These are phyloP conservation scores for Dendronephthya gigantea DNA, from an alignment of 64 coral and sea anemone genomes.

Conservation along the genomic window DNA sequence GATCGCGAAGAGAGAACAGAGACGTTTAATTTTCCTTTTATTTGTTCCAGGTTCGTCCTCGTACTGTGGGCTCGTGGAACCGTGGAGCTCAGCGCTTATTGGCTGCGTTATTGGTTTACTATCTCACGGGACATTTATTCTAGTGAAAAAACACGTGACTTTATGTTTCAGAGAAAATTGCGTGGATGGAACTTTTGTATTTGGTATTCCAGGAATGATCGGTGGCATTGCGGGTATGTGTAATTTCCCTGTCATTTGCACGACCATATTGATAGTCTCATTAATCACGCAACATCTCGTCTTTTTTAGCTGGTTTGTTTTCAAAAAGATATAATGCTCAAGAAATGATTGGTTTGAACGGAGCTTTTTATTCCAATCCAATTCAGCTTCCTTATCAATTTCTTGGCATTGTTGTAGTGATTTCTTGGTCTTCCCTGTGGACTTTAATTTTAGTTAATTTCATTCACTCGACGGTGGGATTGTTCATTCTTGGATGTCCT, in stretches of 20 bases:
- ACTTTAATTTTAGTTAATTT: constrained; percentile 68
- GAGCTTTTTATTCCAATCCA: constrained; percentile 64
- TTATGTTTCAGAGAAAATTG: constrained; percentile 47
- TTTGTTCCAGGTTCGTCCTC: constrained; percentile 46
- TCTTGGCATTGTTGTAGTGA: constrained; percentile 45
- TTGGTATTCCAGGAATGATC: constrained; percentile 73
- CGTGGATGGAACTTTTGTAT: constrained; percentile 56
- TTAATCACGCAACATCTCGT: background rate
- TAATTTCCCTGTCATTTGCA: background rate
- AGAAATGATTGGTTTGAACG: background rate
- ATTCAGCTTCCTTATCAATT: constrained; percentile 69
- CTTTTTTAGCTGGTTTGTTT: constrained; percentile 58
- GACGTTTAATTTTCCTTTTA: background rate
- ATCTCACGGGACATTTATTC: constrained; percentile 36
- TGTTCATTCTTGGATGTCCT: background rate
- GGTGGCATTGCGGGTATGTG: constrained; percentile 52
- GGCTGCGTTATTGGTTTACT: constrained; percentile 59
- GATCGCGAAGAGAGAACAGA: background rate
- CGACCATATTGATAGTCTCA: background rate
- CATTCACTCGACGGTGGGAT: constrained; percentile 71
- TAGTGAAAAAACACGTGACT: constrained; percentile 39
- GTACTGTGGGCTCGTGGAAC: constrained; percentile 47
- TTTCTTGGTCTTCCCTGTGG: constrained; percentile 55
- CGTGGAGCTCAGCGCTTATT: constrained; percentile 55
- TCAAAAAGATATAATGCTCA: constrained; percentile 37